phyloP scores from a whole-genome alignment of 2,888 invertebrate species.

The Didymodactylos carnosus region DNA sequence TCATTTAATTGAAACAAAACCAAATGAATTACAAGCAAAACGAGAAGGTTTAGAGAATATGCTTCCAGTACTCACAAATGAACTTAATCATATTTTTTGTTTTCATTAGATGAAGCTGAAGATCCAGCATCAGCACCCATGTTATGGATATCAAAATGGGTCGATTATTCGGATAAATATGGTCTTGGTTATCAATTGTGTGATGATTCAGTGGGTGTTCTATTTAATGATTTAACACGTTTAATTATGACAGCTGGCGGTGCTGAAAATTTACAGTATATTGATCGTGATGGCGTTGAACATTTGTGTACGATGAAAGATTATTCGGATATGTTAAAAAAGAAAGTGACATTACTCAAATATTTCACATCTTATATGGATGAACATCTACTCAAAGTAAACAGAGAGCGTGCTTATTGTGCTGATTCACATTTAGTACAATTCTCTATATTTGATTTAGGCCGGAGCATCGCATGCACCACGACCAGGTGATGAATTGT shows the following conservation, averaged over 20 bases:
- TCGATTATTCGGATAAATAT: constrained; percentile 98
- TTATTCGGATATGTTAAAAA: constrained; percentile 60
- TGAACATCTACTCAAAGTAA: constrained; percentile 50
- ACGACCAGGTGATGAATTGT: constrained; percentile 66
- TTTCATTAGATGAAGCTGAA: constrained; percentile 56
- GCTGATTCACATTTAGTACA: background rate
- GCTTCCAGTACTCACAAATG: too few species aligned
- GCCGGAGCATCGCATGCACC: constrained; percentile 52
- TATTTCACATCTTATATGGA: constrained; percentile 97
- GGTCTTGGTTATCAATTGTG: constrained; percentile 95
- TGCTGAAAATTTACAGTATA: constrained; percentile 68
- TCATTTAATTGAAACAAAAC: constrained; percentile 31
- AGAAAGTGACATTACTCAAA: constrained; percentile 82
- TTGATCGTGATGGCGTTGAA: constrained; percentile 71
- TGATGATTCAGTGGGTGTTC: constrained; percentile 91
- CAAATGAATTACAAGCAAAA: constrained; percentile 24
- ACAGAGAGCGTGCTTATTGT: background rate
- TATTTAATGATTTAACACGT: constrained; percentile 92
- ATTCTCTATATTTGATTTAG: too few species aligned
- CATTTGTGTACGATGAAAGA: constrained; percentile 63
- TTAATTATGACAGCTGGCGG: constrained; percentile 75
- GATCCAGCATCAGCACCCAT: constrained; percentile 87
- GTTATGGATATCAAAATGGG: constrained; percentile 97
- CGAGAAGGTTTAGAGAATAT: background rate
- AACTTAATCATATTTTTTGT: background rate